Evolutionary conservation across 2,888 invertebrate genomes (phyloP).

Genomic region (Xestia c-nigrum): DNA sequence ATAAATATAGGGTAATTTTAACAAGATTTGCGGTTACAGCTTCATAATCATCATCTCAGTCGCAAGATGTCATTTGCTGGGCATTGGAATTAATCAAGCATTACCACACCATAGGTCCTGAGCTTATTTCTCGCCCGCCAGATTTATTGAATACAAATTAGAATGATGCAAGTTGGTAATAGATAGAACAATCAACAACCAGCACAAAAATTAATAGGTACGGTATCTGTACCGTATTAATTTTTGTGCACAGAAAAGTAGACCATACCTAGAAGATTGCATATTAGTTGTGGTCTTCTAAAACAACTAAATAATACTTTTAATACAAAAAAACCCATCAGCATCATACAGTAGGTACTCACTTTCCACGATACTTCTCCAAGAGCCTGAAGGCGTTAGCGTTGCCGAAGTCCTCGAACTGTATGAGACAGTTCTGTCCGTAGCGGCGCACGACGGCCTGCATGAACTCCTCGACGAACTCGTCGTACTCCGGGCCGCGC

Average conservation of each 20-base stretch:
- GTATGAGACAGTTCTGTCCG: conserved; percentile 96
- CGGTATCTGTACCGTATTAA: too few relatives aligned
- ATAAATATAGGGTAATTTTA: not conserved
- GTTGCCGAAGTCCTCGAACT: conserved; percentile 99
- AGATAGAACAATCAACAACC: not conserved
- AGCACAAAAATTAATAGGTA: not conserved
- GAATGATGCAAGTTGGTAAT: not conserved
- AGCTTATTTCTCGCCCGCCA: not conserved
- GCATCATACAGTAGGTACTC: conserved; percentile 83
- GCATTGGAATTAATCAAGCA: not conserved
- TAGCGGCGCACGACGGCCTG: conserved; percentile 95
- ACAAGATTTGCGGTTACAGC: not conserved
- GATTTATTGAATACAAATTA: not conserved
- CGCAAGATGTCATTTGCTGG: not conserved
- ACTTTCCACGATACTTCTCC: conserved; percentile 95
- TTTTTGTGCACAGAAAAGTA: too few relatives aligned
- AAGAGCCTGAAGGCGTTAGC: conserved; percentile 98
- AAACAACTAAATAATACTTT: not conserved
- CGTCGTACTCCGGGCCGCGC: conserved; percentile 96
- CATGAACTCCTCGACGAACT: conserved; percentile 99
- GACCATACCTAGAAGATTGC: not conserved
- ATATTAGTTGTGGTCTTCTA: not conserved
- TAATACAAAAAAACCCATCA: not conserved
- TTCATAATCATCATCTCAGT: not conserved
- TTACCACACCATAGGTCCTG: not conserved